Evolutionary conservation across 2,888 invertebrate species (phyloP), one percentile per base, ranked within the genome.

Genomic region (Willowsia nigromaculata): DNA sequence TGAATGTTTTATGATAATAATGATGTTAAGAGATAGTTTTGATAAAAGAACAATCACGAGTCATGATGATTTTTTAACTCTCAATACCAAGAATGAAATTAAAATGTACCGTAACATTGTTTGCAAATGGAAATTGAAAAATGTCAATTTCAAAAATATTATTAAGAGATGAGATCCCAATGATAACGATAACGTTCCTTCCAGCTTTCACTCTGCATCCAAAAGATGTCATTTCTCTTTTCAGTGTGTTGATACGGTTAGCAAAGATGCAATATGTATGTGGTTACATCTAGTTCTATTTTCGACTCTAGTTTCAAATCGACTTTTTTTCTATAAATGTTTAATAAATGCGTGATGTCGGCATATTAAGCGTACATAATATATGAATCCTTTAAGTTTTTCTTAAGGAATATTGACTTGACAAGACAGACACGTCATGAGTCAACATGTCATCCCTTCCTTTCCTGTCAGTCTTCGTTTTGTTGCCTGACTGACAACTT

Each of bases 221-320:
- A 82, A 90, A 50, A 90, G 88, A 90, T 88, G 88, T 90, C 90
- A 90, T 90, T 90, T 90, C 88, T 82, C 90, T 76, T 90, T 87
- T 40, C 18, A 47, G 53, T 53, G 78, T 15, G 33, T 53, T 74
- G 27, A 18, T 65, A 84, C 88, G 84, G 43, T 65, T 62, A 30
- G 47, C 2, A 43, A 47, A n/a, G 47, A 30, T n/a, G 37, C 9
- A 13, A 33, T 33, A n/a, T 4, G 5, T 15, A n/a, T n/a, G n/a
- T n/a, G n/a, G n/a, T n/a, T 76, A 30, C 47, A 78, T n/a, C 53
- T 53, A 11, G 30, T 25, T 68, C 68, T 40, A 68, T 68, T 68
- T 68, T 68, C 68, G 9, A n/a, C n/a, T n/a, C n/a, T n/a, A n/a
- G n/a, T n/a, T n/a, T n/a, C n/a, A n/a, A n/a, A n/a, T 68, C 25